Percentiles rank a stretch among this genome's conserved stretches.
Evolutionary conservation across 2,113 vertebrate genomes (phyloP).

Genomic region (Gopherus evgoodei): DNA sequence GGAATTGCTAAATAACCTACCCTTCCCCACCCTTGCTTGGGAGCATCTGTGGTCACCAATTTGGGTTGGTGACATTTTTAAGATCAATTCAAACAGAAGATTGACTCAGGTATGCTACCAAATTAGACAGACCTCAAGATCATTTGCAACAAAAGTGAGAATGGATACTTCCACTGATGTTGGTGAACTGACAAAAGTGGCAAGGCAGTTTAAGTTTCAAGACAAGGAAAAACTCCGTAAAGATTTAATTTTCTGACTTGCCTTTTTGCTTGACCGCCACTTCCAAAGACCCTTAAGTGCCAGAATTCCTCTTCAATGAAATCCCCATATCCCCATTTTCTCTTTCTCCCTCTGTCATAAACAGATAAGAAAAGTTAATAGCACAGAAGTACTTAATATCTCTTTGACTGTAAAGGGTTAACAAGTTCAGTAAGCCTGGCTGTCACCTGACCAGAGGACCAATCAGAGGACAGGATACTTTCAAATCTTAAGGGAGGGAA

Average conservation of each 20-base stretch:
- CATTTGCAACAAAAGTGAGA: background rate
- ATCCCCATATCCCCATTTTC: background rate
- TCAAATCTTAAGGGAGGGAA: no score
- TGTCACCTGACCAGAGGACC: no score
- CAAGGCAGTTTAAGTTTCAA: background rate
- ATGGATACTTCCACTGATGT: background rate
- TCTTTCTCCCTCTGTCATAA: no score
- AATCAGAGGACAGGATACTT: no score
- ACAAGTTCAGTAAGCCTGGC: no score
- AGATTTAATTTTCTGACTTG: background rate
- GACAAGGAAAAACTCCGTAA: background rate
- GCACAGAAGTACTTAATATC: no score
- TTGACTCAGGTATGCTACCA: background rate
- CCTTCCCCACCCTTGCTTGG: background rate
- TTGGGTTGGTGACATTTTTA: background rate
- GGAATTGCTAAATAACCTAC: background rate
- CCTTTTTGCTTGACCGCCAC: background rate
- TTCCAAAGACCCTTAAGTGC: background rate
- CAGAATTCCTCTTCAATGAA: rapidly evolving
- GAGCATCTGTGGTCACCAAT: background rate
- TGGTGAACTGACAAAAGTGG: background rate
- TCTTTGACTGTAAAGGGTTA: no score
- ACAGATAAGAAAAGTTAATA: no score
- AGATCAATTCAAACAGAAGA: background rate
- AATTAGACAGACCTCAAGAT: background rate